Evolutionary conservation across 2,797 vertebrate species (phyloP).

Genomic region (Arnoldichthys spilopterus): DNA sequence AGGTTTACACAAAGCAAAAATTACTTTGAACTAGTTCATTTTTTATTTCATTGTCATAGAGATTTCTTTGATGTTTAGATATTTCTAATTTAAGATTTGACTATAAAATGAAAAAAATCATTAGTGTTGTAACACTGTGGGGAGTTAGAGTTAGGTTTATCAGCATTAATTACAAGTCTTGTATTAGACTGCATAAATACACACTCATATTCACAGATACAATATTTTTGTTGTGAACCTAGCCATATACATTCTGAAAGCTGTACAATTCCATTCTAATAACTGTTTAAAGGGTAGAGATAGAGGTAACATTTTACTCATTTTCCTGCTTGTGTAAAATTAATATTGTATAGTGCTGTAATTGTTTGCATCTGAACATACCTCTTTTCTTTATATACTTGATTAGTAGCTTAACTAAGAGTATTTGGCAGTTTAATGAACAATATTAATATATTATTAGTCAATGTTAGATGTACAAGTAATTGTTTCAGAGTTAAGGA

Average conservation of each 20-base stretch:
- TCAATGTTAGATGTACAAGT: conserved; percentile 47
- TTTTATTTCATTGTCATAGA: conserved; percentile 7
- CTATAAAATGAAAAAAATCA: conserved; percentile 54
- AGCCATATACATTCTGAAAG: conserved; percentile 58
- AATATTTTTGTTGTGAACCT: conserved; percentile 60
- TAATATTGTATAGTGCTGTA: conserved; percentile 61
- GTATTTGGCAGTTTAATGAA: conserved; percentile 51
- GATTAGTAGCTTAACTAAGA: conserved; percentile 54
- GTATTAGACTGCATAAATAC: background rate
- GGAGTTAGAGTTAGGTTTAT: background rate
- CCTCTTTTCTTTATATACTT: conserved; percentile 53
- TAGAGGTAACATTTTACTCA: conserved; percentile 50
- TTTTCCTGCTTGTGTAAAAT: conserved; percentile 57
- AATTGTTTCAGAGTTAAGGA: conserved; percentile 33
- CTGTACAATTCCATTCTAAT: conserved; percentile 55
- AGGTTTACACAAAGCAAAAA: conserved; percentile 63
- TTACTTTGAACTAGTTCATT: conserved; percentile 23
- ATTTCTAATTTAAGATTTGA: conserved; percentile 3
- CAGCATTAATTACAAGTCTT: background rate
- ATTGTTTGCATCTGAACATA: conserved; percentile 62
- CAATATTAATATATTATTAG: conserved; percentile 57
- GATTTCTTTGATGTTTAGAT: conserved; percentile 14
- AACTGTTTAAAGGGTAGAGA: conserved; percentile 53
- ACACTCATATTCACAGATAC: conserved; percentile 21
- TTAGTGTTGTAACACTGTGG: background rate